Conservation (phyloP, 2,888 invertebrate species). For the Sphaeridia pumilis region DNA sequence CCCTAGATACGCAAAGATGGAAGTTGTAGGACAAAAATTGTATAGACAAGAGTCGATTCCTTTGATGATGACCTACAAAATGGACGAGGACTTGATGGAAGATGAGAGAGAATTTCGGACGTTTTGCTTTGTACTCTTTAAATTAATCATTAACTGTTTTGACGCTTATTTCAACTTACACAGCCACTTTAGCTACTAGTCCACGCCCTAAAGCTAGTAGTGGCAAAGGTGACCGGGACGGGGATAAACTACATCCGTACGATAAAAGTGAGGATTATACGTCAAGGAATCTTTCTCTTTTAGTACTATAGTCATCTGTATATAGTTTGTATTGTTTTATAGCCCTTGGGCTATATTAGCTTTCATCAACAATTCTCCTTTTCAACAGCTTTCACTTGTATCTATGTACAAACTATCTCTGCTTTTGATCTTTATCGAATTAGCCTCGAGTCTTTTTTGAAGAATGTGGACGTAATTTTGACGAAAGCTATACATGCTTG, state of each 20-base stretch:
- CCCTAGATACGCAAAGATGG: background rate
- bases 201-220: conserved; percentile 37
- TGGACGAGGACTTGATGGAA: background rate
- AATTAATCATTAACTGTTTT: conserved; percentile 24
- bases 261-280: conserved; percentile 36
- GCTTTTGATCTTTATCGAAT: too few species aligned
- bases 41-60: background rate
- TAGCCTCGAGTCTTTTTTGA: too few species aligned
- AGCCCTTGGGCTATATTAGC: too few species aligned
- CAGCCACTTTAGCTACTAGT: conserved; percentile 37
- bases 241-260: conserved; percentile 36
- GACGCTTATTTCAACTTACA: conserved; percentile 36
- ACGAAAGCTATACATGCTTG: too few species aligned
- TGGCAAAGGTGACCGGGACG: conserved; percentile 36
- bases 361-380: too few species aligned
- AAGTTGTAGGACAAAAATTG: background rate
- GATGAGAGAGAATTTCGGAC: background rate
- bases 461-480: too few species aligned
- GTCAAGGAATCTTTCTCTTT: conserved; percentile 20
- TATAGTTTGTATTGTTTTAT: background rate
- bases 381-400: too few species aligned
- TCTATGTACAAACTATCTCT: too few species aligned
- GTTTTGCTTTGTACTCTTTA: background rate
- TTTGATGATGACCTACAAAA: background rate
- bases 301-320: background rate